phyloP scores from a whole-genome alignment of 2,888 invertebrate genomes.

The Rotaria socialis region DNA sequence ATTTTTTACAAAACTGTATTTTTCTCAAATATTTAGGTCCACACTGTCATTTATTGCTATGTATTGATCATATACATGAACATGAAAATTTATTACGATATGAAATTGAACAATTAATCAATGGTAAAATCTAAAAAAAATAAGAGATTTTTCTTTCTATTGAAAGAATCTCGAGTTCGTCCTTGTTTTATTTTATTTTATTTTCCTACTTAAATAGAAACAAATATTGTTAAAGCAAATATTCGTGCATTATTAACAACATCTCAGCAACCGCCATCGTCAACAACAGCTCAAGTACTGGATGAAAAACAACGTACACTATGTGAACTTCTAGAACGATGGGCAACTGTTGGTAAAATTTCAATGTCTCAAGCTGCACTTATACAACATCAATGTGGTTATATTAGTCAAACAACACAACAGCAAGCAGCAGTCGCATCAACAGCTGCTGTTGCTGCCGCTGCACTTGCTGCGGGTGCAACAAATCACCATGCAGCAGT shows the following conservation, averaged over 20 bases:
- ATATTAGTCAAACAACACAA: conserved; percentile 23
- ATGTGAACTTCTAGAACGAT: conserved; percentile 34
- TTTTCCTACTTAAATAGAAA: neutral
- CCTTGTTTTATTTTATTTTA: too few relatives aligned
- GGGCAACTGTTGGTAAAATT: conserved; percentile 24
- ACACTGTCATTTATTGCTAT: conserved; percentile 29
- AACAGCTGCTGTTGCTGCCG: neutral
- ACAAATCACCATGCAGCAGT: neutral
- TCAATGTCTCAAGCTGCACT: conserved; percentile 32
- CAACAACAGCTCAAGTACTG: neutral
- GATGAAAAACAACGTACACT: conserved; percentile 24
- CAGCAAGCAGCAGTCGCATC: neutral
- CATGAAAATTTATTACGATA: conserved; percentile 35
- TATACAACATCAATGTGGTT: conserved; percentile 36
- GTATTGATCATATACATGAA: conserved; percentile 35
- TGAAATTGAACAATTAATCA: conserved; percentile 36
- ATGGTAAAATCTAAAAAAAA: neutral
- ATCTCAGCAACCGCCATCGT: conserved; percentile 15
- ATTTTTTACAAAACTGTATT: neutral
- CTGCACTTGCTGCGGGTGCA: neutral
- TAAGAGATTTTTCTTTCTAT: too few relatives aligned
- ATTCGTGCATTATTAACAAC: conserved; percentile 37
- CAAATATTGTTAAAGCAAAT: conserved; percentile 36
- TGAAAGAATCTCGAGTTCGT: neutral
- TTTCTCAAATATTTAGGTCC: neutral